Evolutionary conservation across 1,140 invertebrate genomes (phyloP), one percentile per base, ranked within the genome.

Genomic region (Neelides sp.): DNA sequence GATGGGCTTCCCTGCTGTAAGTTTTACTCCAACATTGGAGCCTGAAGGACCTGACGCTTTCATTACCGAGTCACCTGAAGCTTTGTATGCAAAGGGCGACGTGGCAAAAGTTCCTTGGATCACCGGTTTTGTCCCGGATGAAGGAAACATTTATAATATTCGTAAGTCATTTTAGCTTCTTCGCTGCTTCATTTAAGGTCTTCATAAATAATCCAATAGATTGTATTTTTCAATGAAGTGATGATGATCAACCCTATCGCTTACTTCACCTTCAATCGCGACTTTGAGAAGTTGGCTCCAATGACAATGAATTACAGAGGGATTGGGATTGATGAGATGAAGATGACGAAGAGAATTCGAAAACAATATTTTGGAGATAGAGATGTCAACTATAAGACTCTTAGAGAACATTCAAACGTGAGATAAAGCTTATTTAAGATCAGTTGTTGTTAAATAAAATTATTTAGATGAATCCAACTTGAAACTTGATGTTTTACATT

Each of bases 21-120:
- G 39, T 19, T 52, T 52, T 40, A 17, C 50, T 1, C 54, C 54
- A 15, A 48, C 44, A 4, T 19, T 55, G 10, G 54, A 55, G 23
- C 36, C 48, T 3, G 43, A 50, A n/a, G 15, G 35, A 27, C 15
- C 36, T 2, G 20, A 34, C 2, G 54, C 54, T 12, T 55, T 55
- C 17, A 36, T 55, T 22, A 47, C 54, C 24, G 34, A 48, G 13
- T 52, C 49, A 1, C 45, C 54, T 7, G 45, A 48, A 30, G 54
- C 52, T 20, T 37, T 41, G 3, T 56, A 56, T 32, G 15, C 8
- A 44, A 44, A 20, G 20, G 44, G 39, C 1, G 12, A 22, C 1
- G 48, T 50, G 26, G 5, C 35, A 0, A 24, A 28, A 13, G 51
- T 48, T 17, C 54, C 54, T 1, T 45, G 35, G 36, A 36, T 55